Percentiles rank a stretch among this genome's conserved stretches.
Conservation (phyloP, 2,888 invertebrate genomes). For the Stictocephala bisonia region DNA sequence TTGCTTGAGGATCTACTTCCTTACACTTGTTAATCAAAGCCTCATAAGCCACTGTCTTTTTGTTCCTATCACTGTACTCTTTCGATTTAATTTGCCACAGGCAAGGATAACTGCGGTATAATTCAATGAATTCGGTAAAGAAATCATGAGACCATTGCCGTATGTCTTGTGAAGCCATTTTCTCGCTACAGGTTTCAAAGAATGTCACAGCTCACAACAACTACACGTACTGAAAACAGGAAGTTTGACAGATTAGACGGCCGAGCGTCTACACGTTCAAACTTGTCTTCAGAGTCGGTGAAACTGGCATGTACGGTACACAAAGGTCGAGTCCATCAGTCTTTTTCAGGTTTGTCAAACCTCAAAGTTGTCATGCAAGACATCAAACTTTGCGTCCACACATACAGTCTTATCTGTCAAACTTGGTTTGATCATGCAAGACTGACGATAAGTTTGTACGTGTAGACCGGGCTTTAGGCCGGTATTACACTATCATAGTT, state of each 20-base stretch:
- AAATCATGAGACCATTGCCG: slow-evolving; percentile 23
- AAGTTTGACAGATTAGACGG: slow-evolving; percentile 11
- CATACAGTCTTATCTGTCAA: slow-evolving; percentile 26
- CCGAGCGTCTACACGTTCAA: slow-evolving; percentile 11
- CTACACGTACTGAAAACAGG: slow-evolving; percentile 9
- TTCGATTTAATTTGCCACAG: slow-evolving; percentile 28
- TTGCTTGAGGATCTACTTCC: too few species aligned
- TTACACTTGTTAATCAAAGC: slow-evolving; percentile 29
- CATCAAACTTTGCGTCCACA: slow-evolving; percentile 14
- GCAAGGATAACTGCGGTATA: slow-evolving; percentile 21
- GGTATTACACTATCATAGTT: too few species aligned
- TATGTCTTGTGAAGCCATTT: slow-evolving; percentile 32
- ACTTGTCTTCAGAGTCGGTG: slow-evolving; percentile 24
- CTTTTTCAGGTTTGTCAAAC: slow-evolving; percentile 35
- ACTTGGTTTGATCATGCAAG: slow-evolving; percentile 16
- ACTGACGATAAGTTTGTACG: slow-evolving; percentile 21
- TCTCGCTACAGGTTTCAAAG: not conserved
- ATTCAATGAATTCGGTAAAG: slow-evolving; percentile 6
- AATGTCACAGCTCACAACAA: not conserved
- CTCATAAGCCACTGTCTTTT: not conserved
- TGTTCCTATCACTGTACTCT: slow-evolving; percentile 31
- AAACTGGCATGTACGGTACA: slow-evolving; percentile 31
- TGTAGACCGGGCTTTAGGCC: slow-evolving; percentile 9
- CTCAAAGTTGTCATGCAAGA: slow-evolving; percentile 23
- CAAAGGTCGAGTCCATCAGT: slow-evolving; percentile 15